Conservation (phyloP, 2,797 vertebrate species). For the Paguma larvata region DNA sequence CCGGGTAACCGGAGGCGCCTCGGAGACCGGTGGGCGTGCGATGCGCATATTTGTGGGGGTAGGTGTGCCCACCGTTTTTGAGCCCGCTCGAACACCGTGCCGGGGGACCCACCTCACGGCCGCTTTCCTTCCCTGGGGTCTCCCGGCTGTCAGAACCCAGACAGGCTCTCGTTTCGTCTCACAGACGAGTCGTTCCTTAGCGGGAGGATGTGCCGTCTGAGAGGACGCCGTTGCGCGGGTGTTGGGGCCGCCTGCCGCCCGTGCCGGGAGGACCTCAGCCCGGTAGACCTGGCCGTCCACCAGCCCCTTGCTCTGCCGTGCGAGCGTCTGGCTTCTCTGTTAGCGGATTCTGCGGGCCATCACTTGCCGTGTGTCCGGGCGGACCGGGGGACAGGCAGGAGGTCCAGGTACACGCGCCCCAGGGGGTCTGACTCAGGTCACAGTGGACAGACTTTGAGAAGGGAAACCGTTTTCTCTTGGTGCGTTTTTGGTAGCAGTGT, state of each 20-base stretch:
- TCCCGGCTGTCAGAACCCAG: not conserved
- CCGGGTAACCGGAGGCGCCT: too few relatives aligned
- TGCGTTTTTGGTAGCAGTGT: not conserved
- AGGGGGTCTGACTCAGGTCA: not conserved
- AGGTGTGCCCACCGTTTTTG: too few relatives aligned
- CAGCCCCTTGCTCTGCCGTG: fast-evolving
- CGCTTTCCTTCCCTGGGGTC: not conserved
- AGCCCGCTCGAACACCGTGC: not conserved
- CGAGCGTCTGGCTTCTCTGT: not conserved
- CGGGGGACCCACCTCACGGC: fast-evolving
- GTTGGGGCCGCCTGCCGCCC: fast-evolving
- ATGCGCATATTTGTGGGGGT: too few relatives aligned
- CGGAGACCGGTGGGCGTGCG: too few relatives aligned
- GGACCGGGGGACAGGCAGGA: fast-evolving
- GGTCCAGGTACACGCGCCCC: fast-evolving
- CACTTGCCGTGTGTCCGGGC: fast-evolving
- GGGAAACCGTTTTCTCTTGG: not conserved
- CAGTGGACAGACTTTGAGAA: not conserved
- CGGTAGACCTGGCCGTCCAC: too few relatives aligned
- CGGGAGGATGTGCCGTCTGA: not conserved
- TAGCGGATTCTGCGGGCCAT: fast-evolving
- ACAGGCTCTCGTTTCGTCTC: not conserved
- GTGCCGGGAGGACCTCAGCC: too few relatives aligned
- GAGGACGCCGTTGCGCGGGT: fast-evolving
- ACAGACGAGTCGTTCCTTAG: not conserved